Evolutionary conservation across 2,113 vertebrate genomes (phyloP), one percentile per base, ranked within the genome.

Genomic region (Thunnus thynnus): DNA sequence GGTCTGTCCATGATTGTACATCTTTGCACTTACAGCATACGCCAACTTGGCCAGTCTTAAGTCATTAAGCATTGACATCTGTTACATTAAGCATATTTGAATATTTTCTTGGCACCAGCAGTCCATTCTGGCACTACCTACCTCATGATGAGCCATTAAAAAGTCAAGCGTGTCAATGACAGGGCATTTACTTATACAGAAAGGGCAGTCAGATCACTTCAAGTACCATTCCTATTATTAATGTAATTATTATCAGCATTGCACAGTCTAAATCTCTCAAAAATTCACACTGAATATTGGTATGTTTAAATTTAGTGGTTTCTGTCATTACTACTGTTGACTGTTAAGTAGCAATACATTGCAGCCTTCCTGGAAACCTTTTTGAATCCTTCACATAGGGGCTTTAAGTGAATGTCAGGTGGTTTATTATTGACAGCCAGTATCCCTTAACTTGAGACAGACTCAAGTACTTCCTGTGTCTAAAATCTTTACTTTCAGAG

Each of bases 1-100:
- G 13, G 25, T 62, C 18, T 57, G 72, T 68, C 68, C 55, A 41
- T 84, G 73, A 57, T 73, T 54, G 0, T 1, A n/a, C 63, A 22
- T 72, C 66, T 76, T 16, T 70, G 20, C 47, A 16, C 16, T 58
- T 14, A 47, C 36, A 41, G 36, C 36, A 41, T 14, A 47, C 13
- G 63, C 69, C 63, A 58, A 13, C 46, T 80, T 69, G 72, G 68
- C 81, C 72, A 16, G 30, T 72, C 27, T 14, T 17, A 1, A 68
- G 56, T 47, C 67, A 68, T 88, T 47, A 67, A 74, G 25, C 44
- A 1, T 17, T 47, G 46, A 78, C 77, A 70, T 80, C 52, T 78
- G 85, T 65, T 66, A 5, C 11, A 7, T 77, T 8, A 32, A 6
- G 3, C 56, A 64, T 3, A 50, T 66, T 62, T 47, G 14, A 36